phyloP scores from a whole-genome alignment of 2,113 vertebrate genomes.

The Paedocypris sp. region DNA sequence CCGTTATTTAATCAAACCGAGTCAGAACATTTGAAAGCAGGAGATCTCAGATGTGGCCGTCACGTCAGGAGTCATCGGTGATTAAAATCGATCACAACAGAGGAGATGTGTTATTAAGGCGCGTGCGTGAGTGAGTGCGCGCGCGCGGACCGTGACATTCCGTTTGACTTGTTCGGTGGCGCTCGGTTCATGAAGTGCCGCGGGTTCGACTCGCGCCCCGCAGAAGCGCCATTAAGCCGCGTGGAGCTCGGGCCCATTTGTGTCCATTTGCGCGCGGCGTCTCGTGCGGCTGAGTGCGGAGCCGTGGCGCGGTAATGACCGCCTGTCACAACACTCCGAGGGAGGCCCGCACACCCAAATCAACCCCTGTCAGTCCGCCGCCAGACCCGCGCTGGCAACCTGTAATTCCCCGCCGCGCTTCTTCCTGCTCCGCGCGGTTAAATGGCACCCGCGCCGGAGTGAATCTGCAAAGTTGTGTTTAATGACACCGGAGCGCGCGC shows the following conservation, averaged over 20 bases:
- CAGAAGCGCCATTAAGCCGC: conserved; percentile 75
- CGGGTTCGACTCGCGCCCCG: conserved; percentile 1
- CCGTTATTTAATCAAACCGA: too few relatives aligned
- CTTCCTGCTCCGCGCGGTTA: conserved; percentile 89
- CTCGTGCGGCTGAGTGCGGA: conserved; percentile 93
- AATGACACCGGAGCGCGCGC: conserved; percentile 78
- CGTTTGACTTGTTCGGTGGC: too few relatives aligned
- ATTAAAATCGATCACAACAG: too few relatives aligned
- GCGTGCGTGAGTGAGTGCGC: too few relatives aligned
- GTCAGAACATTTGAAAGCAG: too few relatives aligned
- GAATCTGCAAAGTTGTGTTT: conserved; percentile 95
- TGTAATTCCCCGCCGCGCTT: conserved; percentile 88
- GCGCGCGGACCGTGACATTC: too few relatives aligned
- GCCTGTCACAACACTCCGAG: conserved; percentile 99
- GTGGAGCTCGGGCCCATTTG: conserved; percentile 96
- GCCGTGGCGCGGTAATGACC: conserved; percentile 90
- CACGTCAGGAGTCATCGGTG: too few relatives aligned
- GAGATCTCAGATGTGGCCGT: too few relatives aligned
- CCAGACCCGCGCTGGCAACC: conserved; percentile 87
- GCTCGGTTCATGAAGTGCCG: too few relatives aligned
- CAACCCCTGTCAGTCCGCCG: conserved; percentile 96
- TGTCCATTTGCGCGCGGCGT: conserved; percentile 93
- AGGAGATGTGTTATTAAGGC: too few relatives aligned
- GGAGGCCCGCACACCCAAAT: conserved; percentile 88
- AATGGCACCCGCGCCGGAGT: conserved; percentile 98